Base-by-base conservation (phyloP, 2,888 invertebrate species). In the Temnothorax unifasciatus region DNA sequence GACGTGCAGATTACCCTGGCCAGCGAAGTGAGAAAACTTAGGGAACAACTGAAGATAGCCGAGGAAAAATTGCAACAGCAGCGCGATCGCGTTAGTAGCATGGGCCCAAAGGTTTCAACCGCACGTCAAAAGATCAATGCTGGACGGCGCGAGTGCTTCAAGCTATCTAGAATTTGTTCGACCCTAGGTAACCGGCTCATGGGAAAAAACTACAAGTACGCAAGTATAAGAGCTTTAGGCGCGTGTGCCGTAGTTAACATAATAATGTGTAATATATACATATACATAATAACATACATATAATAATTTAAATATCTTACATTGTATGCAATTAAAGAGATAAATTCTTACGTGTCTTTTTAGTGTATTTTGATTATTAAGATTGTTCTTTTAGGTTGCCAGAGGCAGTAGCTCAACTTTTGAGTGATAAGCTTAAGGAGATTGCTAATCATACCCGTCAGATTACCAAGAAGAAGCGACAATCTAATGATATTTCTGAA, bases 151-250 rank as follows among this genome's bases (percentile, higher is more conserved):
- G 94, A 95, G 83, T 94, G 94, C 66, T 92, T 92, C 68, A 93
- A 93, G 73, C 86, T 95, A 18, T 92, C 92, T 5, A 92, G 88
- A 83, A 92, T 94, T 75, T 95, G 95, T 84, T 91, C 92, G 44
- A 92, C 91, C 21, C 87, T 95, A 66, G 95, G 95, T 54, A 90
- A 84, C 29, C 88, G 88, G 71, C 84, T 94, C 83, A 66, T 92
- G 41, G 95, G 94, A 87, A 83, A 90, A 29, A 89, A 90, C 69
- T 95, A 95, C 87, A 94, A 94, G 95, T 95, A 94, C 69, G 92
- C 68, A 68, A 57, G n/a, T 66, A 76, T 76, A 52, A 64, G 44
- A 68, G 8, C 13, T n/a, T 21, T 15, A 69, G n/a, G 18, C 25
- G 29, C 41, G 15, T 44, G 25, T 44, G 38, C 11, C 18, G 6